Evolutionary conservation across 2,113 vertebrate genomes (phyloP).

Genomic region (Ochotona princeps): DNA sequence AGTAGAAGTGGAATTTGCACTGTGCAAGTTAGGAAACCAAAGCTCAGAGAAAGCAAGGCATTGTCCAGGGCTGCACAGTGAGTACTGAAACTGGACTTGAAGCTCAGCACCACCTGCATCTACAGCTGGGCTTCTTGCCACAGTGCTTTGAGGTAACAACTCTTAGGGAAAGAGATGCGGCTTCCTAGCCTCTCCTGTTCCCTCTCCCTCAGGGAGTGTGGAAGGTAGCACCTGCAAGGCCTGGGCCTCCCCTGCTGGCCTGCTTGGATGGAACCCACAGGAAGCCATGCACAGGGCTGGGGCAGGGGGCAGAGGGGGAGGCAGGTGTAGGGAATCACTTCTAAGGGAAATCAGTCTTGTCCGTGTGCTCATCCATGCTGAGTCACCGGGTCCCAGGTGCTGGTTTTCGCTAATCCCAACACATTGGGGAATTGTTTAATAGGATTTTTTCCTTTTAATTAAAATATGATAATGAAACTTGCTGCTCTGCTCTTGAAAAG

Average conservation of each 20-base stretch:
- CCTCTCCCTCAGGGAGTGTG: not conserved
- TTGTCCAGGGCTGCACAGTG: not conserved
- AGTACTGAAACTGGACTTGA: not conserved
- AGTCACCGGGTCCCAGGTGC: slow-evolving; percentile 73
- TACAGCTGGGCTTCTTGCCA: not conserved
- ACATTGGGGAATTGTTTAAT: slow-evolving; percentile 78
- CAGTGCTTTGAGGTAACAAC: not conserved
- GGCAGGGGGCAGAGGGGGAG: not conserved
- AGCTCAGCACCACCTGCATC: not conserved
- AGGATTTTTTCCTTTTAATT: slow-evolving; percentile 82
- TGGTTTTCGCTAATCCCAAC: slow-evolving; percentile 73
- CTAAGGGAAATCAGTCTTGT: slow-evolving; percentile 17
- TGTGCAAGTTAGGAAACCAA: not conserved
- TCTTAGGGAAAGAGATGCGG: not conserved
- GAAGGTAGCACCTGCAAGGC: not conserved
- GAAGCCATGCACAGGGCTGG: not conserved
- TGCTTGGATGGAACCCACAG: not conserved
- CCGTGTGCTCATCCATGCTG: slow-evolving; percentile 22
- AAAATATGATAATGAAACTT: slow-evolving; percentile 82
- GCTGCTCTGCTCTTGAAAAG: slow-evolving; percentile 58
- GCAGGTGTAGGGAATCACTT: not conserved
- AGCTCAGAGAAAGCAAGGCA: not conserved
- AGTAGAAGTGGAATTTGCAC: not conserved
- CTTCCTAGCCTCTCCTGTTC: not conserved
- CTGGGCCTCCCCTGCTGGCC: not conserved